Evolutionary conservation across 1,140 invertebrate species (phyloP).

Genomic region (Drosophila chauvacae): DNA sequence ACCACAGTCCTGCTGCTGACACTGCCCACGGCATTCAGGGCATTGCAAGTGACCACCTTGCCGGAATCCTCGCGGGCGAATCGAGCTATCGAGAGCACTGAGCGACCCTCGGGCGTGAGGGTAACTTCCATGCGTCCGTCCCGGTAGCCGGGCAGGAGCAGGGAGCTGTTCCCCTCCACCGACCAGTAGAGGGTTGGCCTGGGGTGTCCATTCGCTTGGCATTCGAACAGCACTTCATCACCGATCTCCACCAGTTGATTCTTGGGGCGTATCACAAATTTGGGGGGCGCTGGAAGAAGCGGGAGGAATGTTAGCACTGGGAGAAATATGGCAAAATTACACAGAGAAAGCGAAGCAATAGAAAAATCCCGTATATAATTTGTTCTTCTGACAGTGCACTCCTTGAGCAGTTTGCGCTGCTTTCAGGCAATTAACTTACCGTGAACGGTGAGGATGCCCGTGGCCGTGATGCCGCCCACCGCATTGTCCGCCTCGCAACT

Average conservation of each 20-base stretch:
- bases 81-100: slow-evolving; percentile 87
- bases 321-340: slow-evolving; percentile 1
- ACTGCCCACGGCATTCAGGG: slow-evolving; percentile 92
- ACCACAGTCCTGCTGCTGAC: slow-evolving; percentile 90
- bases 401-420: slow-evolving; percentile 7
- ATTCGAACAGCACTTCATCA: slow-evolving; percentile 88
- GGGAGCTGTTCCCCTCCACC: slow-evolving; percentile 89
- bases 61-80: slow-evolving; percentile 88
- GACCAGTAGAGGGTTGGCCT: slow-evolving; percentile 91
- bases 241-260: slow-evolving; percentile 89
- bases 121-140: slow-evolving; percentile 87
- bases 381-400: not conserved
- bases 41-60: slow-evolving; percentile 91
- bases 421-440: slow-evolving; percentile 86
- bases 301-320: slow-evolving; percentile 5
- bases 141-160: slow-evolving; percentile 89
- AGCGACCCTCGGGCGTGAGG: slow-evolving; percentile 87
- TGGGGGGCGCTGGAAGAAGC: slow-evolving; percentile 86
- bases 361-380: not conserved
- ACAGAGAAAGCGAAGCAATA: not conserved
- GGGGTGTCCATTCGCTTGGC: slow-evolving; percentile 89
- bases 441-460: slow-evolving; percentile 92
- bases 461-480: slow-evolving; percentile 92
- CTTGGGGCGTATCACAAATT: slow-evolving; percentile 87
- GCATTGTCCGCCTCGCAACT: slow-evolving; percentile 95